Conservation (phyloP, 30 jellyfish, hydroid and myxozoan species). For the Aurelia aurita complex sp. Pacific region DNA sequence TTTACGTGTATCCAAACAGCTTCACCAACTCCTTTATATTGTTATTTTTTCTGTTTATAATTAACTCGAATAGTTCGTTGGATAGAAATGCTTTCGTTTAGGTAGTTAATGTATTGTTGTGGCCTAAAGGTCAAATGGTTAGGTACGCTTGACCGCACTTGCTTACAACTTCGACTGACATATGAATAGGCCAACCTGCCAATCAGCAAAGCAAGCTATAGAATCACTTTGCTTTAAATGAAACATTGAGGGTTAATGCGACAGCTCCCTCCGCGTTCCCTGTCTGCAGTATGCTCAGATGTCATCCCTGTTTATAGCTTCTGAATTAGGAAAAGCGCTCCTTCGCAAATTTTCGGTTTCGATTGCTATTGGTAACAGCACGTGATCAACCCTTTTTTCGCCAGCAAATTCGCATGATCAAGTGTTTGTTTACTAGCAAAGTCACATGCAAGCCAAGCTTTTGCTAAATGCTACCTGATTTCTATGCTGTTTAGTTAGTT, state of each 20-base stretch:
- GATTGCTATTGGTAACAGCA: too few relatives aligned
- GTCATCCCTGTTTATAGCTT: conserved; percentile 10
- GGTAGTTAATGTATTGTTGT: not conserved
- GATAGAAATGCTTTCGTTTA: too few relatives aligned
- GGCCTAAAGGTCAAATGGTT: conserved; percentile 46
- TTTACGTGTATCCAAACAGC: too few relatives aligned
- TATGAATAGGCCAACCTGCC: conserved; percentile 52
- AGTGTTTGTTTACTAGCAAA: too few relatives aligned
- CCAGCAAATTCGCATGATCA: too few relatives aligned
- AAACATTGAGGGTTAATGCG: not conserved
- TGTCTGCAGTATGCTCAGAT: not conserved
- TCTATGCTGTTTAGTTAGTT: too few relatives aligned
- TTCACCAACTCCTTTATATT: too few relatives aligned
- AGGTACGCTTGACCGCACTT: conserved; percentile 55
- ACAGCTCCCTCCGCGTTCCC: not conserved
- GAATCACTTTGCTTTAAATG: conserved; percentile 25
- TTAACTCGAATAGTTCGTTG: not conserved
- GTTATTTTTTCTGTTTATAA: conserved; percentile 19
- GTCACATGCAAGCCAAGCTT: too few relatives aligned
- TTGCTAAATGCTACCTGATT: too few relatives aligned
- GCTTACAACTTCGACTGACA: conserved; percentile 26
- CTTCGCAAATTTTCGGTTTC: too few relatives aligned
- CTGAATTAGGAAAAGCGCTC: not conserved
- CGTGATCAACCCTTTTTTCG: too few relatives aligned
- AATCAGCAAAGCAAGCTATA: not conserved